Evolutionary conservation across 2,797 vertebrate genomes (phyloP), one percentile per base, ranked within the genome.

Genomic region (Choloepus didactylus): DNA sequence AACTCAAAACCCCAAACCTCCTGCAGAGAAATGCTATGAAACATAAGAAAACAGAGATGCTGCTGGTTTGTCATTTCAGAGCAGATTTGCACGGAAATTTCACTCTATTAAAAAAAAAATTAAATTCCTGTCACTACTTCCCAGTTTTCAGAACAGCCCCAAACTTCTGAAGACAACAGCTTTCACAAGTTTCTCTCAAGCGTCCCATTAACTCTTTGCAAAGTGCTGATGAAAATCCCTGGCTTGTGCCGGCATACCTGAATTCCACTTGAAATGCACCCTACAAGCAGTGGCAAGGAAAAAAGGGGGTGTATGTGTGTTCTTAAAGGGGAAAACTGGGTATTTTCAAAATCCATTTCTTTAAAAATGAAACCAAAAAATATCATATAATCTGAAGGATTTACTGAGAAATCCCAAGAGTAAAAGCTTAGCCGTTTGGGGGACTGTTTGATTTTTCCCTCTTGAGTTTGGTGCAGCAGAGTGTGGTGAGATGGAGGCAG

Each of bases 121-220:
- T 1, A 6, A 44, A 56, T 35, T 23, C 49, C 56, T 23, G 31
- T 60, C 19, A 7, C 62, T 14, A 3, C 29, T 31, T 10, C 38
- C 10, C 0, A 0, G 19, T n/a, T 56, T 29, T 3, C 0, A 6
- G 38, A 64, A 38, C 75, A 3, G 2, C 29, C 0, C 12, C 1
- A 2, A 10, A n/a, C 19, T 27, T 72, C 6, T 29, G 0, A 9
- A 46, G n/a, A 49, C 4, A 51, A 38, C 1, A 1, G 9, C 1
- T 29, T 41, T n/a, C 15, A 3, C 7, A 27, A 0, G 0, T 9
- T n/a, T 11, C 29, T 70, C 70, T 75, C 66, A 66, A 23, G 15
- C 10, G 25, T 35, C 35, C 41, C 69, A 4, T 5, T 29, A 15
- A 3, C 5, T 73, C 1, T 14, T 84, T 51, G 5, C 62, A 27